Conservation (phyloP, 2,797 vertebrate genomes). For the Phalanger gymnotis region DNA sequence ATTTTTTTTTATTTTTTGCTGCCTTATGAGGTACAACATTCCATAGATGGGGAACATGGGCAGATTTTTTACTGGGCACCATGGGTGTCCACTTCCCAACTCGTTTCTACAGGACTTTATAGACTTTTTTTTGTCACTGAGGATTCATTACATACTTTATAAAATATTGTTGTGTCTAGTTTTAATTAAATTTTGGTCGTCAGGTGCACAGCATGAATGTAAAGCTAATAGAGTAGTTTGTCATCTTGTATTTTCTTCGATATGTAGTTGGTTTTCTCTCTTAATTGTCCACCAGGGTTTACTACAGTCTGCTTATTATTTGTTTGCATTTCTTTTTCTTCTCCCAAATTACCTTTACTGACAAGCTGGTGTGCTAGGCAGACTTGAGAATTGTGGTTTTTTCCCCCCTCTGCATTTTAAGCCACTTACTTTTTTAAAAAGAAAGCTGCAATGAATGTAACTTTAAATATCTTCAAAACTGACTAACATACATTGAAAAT, state of each 20-base stretch:
- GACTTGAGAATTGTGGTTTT: background rate
- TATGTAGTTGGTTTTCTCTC: constrained; percentile 42
- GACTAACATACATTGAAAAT: background rate
- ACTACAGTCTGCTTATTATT: constrained; percentile 19
- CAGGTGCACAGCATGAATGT: constrained; percentile 63
- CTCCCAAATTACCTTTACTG: constrained; percentile 28
- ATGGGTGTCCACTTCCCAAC: background rate
- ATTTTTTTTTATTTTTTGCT: background rate
- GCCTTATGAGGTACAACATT: background rate
- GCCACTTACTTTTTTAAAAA: background rate
- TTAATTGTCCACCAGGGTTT: constrained; percentile 64
- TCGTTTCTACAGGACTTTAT: constrained; percentile 19
- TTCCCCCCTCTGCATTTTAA: constrained; percentile 9
- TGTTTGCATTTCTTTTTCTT: constrained; percentile 58
- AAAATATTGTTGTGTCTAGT: constrained; percentile 61
- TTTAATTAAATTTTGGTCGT: constrained; percentile 77
- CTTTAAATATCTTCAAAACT: background rate
- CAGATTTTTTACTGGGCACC: background rate
- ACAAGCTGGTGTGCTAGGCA: background rate
- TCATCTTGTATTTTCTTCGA: constrained; percentile 55
- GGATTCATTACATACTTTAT: constrained; percentile 64
- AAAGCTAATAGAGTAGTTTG: constrained; percentile 72
- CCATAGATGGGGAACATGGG: background rate
- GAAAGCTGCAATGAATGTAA: background rate
- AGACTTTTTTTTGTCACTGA: constrained; percentile 24